Evolutionary conservation across 2,888 invertebrate genomes (phyloP).

Genomic region (Andricus curvator): DNA sequence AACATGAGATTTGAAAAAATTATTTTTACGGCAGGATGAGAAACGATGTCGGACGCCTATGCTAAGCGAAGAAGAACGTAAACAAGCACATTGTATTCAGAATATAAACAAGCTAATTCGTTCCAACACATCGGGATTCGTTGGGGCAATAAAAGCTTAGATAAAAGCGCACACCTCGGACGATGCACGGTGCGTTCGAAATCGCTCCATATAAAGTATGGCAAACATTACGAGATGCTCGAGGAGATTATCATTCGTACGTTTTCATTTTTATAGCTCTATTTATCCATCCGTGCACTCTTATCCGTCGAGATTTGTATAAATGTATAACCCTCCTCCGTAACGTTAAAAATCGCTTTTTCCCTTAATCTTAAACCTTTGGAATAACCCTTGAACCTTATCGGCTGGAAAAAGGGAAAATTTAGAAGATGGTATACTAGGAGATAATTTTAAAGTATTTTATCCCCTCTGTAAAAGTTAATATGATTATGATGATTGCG

Average conservation of each 20-base stretch:
- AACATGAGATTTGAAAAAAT: conserved; percentile 35
- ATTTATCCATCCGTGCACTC: conserved; percentile 52
- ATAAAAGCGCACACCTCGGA: conserved; percentile 48
- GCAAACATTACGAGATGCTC: conserved; percentile 34
- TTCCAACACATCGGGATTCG: conserved; percentile 47
- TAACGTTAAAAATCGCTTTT: not conserved
- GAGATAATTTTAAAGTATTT: no score
- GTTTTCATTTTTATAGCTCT: conserved; percentile 52
- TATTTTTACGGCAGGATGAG: conserved; percentile 34
- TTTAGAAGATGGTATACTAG: no score
- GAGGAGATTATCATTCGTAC: conserved; percentile 51
- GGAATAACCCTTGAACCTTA: no score
- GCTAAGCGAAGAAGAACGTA: conserved; percentile 35
- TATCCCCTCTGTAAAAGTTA: no score
- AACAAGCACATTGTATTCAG: conserved; percentile 40
- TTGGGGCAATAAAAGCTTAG: conserved; percentile 57
- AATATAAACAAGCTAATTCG: conserved; percentile 41
- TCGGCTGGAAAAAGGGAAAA: no score
- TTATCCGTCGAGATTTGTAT: conserved; percentile 37
- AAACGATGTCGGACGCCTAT: conserved; percentile 18
- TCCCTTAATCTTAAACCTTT: not conserved
- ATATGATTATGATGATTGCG: no score
- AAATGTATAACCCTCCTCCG: not conserved
- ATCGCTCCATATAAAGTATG: conserved; percentile 50
- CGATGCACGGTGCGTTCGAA: conserved; percentile 37